phyloP scores from a whole-genome alignment of 2,797 vertebrate species.

The Muraenolepis orangiensis region DNA sequence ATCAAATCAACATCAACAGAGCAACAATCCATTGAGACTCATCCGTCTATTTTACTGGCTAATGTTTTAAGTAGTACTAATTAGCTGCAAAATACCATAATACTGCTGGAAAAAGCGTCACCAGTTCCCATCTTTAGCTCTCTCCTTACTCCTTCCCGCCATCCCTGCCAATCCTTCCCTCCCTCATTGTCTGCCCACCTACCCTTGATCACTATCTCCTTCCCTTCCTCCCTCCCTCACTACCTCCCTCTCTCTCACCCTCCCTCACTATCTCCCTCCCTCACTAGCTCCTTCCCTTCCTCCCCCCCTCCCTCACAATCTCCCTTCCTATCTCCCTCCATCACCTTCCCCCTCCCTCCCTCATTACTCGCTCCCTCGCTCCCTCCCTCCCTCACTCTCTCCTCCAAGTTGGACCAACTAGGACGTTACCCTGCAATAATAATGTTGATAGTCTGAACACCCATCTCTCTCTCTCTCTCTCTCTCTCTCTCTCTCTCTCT shows the following conservation, averaged over 20 bases:
- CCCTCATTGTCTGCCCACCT: not conserved
- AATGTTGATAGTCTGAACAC: not conserved
- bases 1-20: too few species aligned
- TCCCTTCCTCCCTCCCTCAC: not conserved
- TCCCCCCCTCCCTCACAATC: not conserved
- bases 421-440: too few species aligned
- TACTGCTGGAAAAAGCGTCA: not conserved
- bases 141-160: not conserved
- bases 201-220: not conserved
- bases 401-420: not conserved
- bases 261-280: not conserved
- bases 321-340: not conserved
- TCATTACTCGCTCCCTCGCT: constrained; percentile 7
- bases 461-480: not conserved
- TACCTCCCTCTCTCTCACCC: not conserved
- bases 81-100: not conserved
- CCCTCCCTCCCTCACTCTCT: constrained; percentile 15
- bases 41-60: not conserved
- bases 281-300: not conserved
- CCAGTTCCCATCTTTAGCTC: not conserved
- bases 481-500: not conserved
- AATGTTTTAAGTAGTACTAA: not conserved
- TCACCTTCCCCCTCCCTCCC: constrained; percentile 12
- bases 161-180: too few species aligned
- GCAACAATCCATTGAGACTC: not conserved